These are phyloP conservation scores for Hylia prasina DNA, from an alignment of 2,113 vertebrate genomes.

Conservation along the genomic window DNA sequence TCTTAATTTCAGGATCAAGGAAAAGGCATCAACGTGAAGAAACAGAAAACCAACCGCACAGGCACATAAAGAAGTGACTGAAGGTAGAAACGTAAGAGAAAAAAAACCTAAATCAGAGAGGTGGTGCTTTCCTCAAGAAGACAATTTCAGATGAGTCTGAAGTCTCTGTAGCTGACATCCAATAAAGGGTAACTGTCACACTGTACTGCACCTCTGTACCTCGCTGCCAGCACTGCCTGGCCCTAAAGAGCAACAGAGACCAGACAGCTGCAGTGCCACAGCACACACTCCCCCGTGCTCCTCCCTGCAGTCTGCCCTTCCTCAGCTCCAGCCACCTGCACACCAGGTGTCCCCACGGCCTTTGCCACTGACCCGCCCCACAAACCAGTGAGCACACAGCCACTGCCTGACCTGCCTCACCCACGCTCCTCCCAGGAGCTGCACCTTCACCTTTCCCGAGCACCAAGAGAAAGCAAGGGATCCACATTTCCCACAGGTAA, in stretches of 20 bases:
- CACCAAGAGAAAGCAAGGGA: not conserved
- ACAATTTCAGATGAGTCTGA: not conserved
- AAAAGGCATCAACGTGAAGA: not conserved
- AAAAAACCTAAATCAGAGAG: not conserved
- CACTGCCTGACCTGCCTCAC: not conserved
- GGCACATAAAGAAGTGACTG: not conserved
- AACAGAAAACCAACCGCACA: not conserved
- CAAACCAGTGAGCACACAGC: rapidly evolving
- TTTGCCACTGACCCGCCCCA: too few relatives aligned
- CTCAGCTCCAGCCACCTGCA: not conserved
- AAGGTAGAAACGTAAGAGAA: not conserved
- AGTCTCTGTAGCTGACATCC: not conserved
- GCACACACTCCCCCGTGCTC: not conserved
- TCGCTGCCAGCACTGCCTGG: not conserved
- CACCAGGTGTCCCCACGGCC: not conserved
- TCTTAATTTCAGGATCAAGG: not conserved
- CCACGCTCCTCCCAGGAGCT: not conserved
- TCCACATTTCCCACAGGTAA: not conserved
- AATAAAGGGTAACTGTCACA: not conserved
- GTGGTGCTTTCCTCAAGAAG: not conserved
- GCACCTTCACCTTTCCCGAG: rapidly evolving
- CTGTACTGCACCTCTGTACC: too few relatives aligned
- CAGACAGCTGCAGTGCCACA: not conserved
- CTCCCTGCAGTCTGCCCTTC: not conserved
- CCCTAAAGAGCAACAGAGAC: not conserved